Percentiles rank a stretch among this genome's conserved stretches.
Conservation (phyloP, 2,888 invertebrate species). For the Cartodere bifasciata region DNA sequence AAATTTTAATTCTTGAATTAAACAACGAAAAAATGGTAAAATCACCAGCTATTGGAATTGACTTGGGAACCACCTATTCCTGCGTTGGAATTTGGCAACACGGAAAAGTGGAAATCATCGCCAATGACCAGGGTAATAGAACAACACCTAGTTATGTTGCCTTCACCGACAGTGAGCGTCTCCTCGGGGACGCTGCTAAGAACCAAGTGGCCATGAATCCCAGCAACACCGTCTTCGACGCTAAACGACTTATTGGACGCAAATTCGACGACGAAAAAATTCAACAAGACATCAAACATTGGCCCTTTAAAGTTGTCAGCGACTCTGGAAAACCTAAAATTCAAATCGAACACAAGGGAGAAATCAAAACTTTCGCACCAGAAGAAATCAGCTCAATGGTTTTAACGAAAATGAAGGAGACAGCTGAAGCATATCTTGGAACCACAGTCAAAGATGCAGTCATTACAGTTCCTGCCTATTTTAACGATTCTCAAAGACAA, state of each 20-base stretch:
- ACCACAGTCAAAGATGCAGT: conserved; percentile 55
- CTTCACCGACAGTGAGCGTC: conserved; percentile 70
- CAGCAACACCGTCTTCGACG: conserved; percentile 58
- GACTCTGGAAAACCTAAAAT: conserved; percentile 56
- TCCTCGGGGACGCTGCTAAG: conserved; percentile 79
- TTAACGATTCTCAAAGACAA: conserved; percentile 60
- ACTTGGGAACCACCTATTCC: conserved; percentile 77
- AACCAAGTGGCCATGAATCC: conserved; percentile 70
- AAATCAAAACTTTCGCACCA: conserved; percentile 49
- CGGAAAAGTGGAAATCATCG: conserved; percentile 75
- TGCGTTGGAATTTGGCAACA: conserved; percentile 73
- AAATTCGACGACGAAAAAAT: conserved; percentile 62
- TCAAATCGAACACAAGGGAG: conserved; percentile 50
- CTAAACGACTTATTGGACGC: conserved; percentile 67
- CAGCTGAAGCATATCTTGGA: conserved; percentile 61
- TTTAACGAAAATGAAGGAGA: conserved; percentile 49
- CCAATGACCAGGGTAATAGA: conserved; percentile 80
- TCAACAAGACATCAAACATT: conserved; percentile 68
- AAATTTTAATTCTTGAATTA: conserved; percentile 5
- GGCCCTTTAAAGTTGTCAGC: conserved; percentile 66
- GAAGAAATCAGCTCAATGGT: conserved; percentile 62
- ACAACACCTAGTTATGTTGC: conserved; percentile 82
- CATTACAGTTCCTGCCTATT: conserved; percentile 63
- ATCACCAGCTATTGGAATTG: conserved; percentile 61
- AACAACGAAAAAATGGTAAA: conserved; percentile 28